Percentiles rank a stretch among this genome's conserved stretches.
Evolutionary conservation across 2,888 invertebrate species (phyloP).

Genomic region (Acronicta psi): DNA sequence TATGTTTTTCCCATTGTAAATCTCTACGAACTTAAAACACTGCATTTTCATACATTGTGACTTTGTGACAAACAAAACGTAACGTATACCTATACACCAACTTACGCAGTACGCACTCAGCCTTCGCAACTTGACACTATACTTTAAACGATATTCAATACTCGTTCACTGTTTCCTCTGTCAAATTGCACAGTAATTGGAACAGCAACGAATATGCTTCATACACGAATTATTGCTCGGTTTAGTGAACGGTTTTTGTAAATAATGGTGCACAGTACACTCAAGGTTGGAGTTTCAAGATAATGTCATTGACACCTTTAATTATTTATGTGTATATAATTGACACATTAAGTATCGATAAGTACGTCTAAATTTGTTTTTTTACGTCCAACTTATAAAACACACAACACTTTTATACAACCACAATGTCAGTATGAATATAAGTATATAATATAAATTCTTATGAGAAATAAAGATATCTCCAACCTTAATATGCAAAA

Average conservation of each 20-base stretch:
- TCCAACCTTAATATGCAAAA: too few species aligned
- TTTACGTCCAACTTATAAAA: too few species aligned
- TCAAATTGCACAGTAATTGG: conserved; percentile 40
- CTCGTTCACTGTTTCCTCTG: conserved; percentile 51
- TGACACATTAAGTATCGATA: conserved; percentile 28
- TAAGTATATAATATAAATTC: too few species aligned
- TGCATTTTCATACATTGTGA: conserved; percentile 35
- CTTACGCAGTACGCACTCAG: conserved; percentile 50
- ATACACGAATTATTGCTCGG: conserved; percentile 26
- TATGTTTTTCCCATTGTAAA: conserved; percentile 10
- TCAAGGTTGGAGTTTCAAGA: conserved; percentile 41
- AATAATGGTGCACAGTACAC: conserved; percentile 27
- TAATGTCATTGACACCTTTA: conserved; percentile 54
- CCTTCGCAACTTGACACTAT: conserved; percentile 50
- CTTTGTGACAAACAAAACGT: conserved; percentile 41
- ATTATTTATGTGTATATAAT: conserved; percentile 34
- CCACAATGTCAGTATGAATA: too few species aligned
- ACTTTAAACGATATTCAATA: conserved; percentile 55
- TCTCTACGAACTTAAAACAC: conserved; percentile 33
- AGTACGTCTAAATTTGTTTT: conserved; percentile 7
- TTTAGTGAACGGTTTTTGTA: conserved; percentile 39
- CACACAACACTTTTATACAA: too few species aligned
- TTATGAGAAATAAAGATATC: too few species aligned
- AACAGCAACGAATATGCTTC: conserved; percentile 51
- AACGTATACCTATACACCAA: conserved; percentile 15